phyloP scores from a whole-genome alignment of 2,888 invertebrate species.

The Altica lythri region DNA sequence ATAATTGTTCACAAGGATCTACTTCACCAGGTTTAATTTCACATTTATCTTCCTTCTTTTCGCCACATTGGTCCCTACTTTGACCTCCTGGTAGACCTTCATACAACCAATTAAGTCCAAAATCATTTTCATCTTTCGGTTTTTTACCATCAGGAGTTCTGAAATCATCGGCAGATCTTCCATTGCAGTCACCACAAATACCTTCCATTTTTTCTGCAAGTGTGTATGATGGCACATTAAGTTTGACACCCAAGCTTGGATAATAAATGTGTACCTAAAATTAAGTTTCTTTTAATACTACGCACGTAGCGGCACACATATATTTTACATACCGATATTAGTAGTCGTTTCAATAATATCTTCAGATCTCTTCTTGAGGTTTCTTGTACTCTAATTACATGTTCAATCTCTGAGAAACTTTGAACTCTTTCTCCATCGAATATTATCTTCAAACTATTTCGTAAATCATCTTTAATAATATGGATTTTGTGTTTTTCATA shows the following conservation, averaged over 20 bases:
- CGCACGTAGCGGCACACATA: not conserved
- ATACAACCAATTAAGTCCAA: slow-evolving; percentile 63
- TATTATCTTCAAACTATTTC: slow-evolving; percentile 53
- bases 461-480: slow-evolving; percentile 44
- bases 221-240: slow-evolving; percentile 73
- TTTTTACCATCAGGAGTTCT: slow-evolving; percentile 60
- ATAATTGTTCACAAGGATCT: slow-evolving; percentile 71
- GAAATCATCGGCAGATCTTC: slow-evolving; percentile 64
- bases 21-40: slow-evolving; percentile 63
- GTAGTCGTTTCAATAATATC: slow-evolving; percentile 68
- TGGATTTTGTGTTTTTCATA: slow-evolving; percentile 66
- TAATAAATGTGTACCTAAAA: slow-evolving; percentile 56
- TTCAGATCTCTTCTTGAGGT: slow-evolving; percentile 67
- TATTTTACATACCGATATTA: slow-evolving; percentile 66
- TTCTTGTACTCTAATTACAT: slow-evolving; percentile 67
- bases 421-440: slow-evolving; percentile 57
- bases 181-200: slow-evolving; percentile 78
- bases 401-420: slow-evolving; percentile 55
- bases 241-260: slow-evolving; percentile 58
- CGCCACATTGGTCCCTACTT: slow-evolving; percentile 52
- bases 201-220: slow-evolving; percentile 77
- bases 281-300: not conserved
- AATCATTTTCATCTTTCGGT: slow-evolving; percentile 61
- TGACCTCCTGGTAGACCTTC: slow-evolving; percentile 56
- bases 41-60: slow-evolving; percentile 43